Evolutionary conservation across 2,888 invertebrate species (phyloP).

Genomic region (Ecliptopera silaceata): DNA sequence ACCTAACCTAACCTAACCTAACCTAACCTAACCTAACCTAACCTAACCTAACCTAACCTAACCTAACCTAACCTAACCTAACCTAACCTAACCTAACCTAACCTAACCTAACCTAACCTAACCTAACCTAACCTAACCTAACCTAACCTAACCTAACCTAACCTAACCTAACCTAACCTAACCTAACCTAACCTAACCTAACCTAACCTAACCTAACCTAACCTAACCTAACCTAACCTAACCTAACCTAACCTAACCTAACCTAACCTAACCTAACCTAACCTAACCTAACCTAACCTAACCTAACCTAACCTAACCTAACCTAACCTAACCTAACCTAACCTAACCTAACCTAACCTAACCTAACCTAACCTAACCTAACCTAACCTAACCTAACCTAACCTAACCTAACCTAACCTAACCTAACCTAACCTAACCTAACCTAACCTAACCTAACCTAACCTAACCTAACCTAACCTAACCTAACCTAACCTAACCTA

Average conservation of each 20-base stretch:
- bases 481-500: too few species aligned
- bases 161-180: conserved; percentile 6
- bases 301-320: conserved; percentile 8
- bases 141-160: conserved; percentile 8
- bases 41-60: conserved; percentile 8
- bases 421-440: too few species aligned
- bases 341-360: conserved; percentile 8
- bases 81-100: conserved; percentile 32
- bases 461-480: too few species aligned
- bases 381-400: conserved; percentile 8
- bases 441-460: too few species aligned
- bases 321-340: conserved; percentile 8
- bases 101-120: too few species aligned
- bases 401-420: conserved; percentile 8
- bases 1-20: conserved; percentile 17
- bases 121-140: conserved; percentile 7
- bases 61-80: neutral
- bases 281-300: conserved; percentile 8
- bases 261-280: conserved; percentile 8
- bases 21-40: neutral
- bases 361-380: conserved; percentile 8
- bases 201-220: conserved; percentile 5
- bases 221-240: conserved; percentile 5
- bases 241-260: conserved; percentile 8
- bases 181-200: conserved; percentile 8